Base-by-base conservation (phyloP, 2,797 vertebrate species). In the Rhabdophis nuchalis region DNA sequence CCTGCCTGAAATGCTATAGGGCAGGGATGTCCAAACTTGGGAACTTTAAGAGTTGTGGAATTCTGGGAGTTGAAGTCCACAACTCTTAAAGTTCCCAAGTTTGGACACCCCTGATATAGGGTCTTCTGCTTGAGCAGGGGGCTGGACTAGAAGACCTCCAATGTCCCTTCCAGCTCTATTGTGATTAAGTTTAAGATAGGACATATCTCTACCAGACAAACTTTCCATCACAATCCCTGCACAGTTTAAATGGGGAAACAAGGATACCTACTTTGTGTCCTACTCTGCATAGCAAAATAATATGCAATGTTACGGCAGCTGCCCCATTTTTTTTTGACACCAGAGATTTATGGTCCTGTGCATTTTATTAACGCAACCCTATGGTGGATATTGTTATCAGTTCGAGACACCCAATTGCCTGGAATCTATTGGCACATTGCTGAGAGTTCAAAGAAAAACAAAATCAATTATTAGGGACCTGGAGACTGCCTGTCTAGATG, bases 381-480 rank as follows among this genome's bases (percentile, higher is more conserved):
- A 89, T 2, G 50, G 72, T 85, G 60, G 68, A 88, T 92, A 90
- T 91, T 90, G 89, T 86, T 89, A 85, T 93, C 86, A 86, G 60
- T 68, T 90, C n/a, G 56, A 90, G 86, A 87, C 93, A 91, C 89
- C 93, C 92, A 86, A 95, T 95, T 94, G 92, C 90, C 92, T 82
- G 68, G 53, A 92, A 92, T 93, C 52, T 88, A 89, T 91, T 89
- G 88, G 58, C 91, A 95, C 93, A 96, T 93, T 64, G 92, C 89
- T 94, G 94, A 72, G 90, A 3, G 1, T 93, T 93, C 89, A 92
- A 91, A 93, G 91, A 92, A 93, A 36, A 92, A 91, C 91, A 92
- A 93, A 60, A 94, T 92, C 92, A 93, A 94, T 94, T 95, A 94
- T 89, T 23, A 90, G 90, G 89, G 41, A 0, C 0, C 11, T 82